These are phyloP conservation scores for Spinus pinus DNA, from an alignment of 2,797 vertebrate species.

Conservation along the genomic window DNA sequence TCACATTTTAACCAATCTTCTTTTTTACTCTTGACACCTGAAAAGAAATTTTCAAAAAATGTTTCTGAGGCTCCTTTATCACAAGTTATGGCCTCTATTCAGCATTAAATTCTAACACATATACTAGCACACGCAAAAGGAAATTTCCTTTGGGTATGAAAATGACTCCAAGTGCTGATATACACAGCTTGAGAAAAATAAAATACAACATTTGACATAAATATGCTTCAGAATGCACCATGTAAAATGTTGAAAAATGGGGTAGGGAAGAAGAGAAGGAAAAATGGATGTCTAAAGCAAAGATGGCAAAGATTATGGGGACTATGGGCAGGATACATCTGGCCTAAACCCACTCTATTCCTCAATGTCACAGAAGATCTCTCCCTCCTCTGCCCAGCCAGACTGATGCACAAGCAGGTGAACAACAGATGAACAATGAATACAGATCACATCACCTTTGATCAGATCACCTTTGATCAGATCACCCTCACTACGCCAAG, in stretches of 20 bases:
- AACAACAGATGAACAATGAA: not conserved
- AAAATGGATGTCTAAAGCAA: not conserved
- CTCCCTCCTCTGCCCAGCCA: not conserved
- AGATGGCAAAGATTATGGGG: not conserved
- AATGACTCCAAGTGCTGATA: not conserved
- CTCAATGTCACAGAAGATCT: not conserved
- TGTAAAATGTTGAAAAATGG: not conserved
- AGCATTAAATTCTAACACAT: not conserved
- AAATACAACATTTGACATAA: not conserved
- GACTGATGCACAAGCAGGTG: not conserved
- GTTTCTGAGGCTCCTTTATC: not conserved
- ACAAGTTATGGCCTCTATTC: not conserved
- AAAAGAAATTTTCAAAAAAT: not conserved
- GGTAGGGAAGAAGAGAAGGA: not conserved
- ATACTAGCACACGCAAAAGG: not conserved
- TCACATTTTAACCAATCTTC: constrained; percentile 78
- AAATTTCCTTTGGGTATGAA: not conserved
- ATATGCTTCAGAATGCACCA: not conserved
- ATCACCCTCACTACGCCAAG: fast-evolving
- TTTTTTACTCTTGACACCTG: constrained; percentile 81
- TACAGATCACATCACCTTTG: not conserved
- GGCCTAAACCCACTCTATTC: not conserved
- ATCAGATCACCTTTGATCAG: not conserved
- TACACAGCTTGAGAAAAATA: not conserved
- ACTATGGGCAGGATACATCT: not conserved